phyloP scores from a whole-genome alignment of 2,797 vertebrate species.

The Pseudopleuronectes americanus region DNA sequence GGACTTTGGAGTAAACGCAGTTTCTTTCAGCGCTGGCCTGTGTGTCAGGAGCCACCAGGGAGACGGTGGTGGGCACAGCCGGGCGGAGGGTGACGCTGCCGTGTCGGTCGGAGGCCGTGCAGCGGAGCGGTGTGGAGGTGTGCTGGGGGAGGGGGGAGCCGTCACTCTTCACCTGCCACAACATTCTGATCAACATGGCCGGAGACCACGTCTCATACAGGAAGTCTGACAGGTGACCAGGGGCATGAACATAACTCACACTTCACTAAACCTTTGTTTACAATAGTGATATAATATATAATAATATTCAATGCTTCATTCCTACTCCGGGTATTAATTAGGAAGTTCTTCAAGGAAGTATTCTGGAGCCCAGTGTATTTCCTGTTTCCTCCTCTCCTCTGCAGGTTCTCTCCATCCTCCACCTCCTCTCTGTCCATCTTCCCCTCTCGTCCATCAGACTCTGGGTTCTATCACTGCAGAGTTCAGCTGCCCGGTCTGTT shows the following conservation, averaged over 20 bases:
- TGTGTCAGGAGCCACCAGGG: background rate
- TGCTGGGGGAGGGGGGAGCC: conserved; percentile 87
- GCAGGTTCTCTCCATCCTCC: conserved; percentile 78
- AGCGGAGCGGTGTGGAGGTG: conserved; percentile 54
- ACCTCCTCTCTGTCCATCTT: conserved; percentile 82
- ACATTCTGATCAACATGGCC: conserved; percentile 70
- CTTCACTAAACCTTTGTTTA: too few species aligned
- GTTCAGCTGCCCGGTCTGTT: conserved; percentile 80
- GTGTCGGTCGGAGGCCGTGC: conserved; percentile 66
- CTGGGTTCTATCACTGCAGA: conserved; percentile 87
- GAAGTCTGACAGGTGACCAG: conserved; percentile 62
- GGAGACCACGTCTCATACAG: conserved; percentile 61
- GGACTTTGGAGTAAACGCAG: background rate
- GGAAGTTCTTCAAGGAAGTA: too few species aligned
- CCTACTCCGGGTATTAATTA: too few species aligned
- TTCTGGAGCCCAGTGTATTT: too few species aligned
- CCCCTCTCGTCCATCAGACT: conserved; percentile 63
- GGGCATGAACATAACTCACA: too few species aligned
- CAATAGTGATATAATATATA: too few species aligned
- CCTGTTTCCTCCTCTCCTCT: background rate
- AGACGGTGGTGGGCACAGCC: conserved; percentile 58
- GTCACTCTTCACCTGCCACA: conserved; percentile 67
- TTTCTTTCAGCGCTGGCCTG: background rate
- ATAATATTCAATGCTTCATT: too few species aligned
- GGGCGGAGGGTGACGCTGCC: conserved; percentile 79